These are phyloP conservation scores for Caenorhabditis latens DNA, from an alignment of 1,140 invertebrate species.

Conservation along the genomic window DNA sequence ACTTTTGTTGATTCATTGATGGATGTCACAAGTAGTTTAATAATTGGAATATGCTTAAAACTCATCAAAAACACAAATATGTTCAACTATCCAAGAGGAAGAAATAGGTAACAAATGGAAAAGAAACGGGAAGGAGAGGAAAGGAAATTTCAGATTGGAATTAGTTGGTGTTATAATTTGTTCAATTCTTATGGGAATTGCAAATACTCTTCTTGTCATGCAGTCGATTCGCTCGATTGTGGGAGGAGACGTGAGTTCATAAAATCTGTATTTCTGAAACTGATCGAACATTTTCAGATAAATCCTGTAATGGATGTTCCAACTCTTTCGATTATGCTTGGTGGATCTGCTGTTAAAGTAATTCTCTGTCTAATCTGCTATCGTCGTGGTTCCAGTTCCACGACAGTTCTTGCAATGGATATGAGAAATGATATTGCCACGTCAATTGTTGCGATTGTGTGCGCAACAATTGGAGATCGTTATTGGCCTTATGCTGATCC, in stretches of 20 bases:
- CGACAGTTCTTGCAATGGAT: constrained; percentile 68
- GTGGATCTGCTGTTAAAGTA: constrained; percentile 56
- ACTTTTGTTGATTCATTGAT: constrained; percentile 68
- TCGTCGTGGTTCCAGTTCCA: constrained; percentile 58
- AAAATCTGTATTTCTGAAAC: background rate
- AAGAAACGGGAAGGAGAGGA: no score
- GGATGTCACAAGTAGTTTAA: constrained; percentile 66
- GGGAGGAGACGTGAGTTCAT: constrained; percentile 19
- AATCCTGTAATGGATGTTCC: constrained; percentile 62
- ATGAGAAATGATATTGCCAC: constrained; percentile 73
- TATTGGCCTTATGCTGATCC: constrained; percentile 68
- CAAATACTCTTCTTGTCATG: constrained; percentile 67
- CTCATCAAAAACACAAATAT: constrained; percentile 65
- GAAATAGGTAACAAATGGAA: constrained; percentile 2
- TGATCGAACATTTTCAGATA: constrained; percentile 57
- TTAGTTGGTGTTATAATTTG: constrained; percentile 64
- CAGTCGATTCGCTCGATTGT: constrained; percentile 57
- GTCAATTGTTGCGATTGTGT: constrained; percentile 68
- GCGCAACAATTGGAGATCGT: constrained; percentile 69
- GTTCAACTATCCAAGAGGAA: constrained; percentile 68
- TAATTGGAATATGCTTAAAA: constrained; percentile 63
- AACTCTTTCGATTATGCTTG: constrained; percentile 63
- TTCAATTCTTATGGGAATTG: constrained; percentile 68
- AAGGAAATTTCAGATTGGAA: constrained; percentile 56
- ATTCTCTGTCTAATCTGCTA: constrained; percentile 64